phyloP scores from a whole-genome alignment of 2,113 vertebrate species.

The Scophthalmus maximus region DNA sequence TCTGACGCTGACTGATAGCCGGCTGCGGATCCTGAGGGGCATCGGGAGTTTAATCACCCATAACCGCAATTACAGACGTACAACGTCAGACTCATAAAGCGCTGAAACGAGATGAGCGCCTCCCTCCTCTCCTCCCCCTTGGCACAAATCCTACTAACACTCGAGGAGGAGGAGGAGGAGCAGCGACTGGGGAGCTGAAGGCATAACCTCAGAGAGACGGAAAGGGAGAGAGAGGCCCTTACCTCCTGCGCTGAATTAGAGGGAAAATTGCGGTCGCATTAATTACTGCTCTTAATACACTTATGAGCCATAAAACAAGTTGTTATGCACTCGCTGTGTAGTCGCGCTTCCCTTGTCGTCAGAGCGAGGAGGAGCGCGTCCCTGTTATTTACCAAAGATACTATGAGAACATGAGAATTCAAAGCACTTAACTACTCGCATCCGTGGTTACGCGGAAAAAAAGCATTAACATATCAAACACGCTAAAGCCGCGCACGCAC shows the following conservation, averaged over 20 bases:
- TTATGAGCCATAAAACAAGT: slow-evolving; percentile 65
- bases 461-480: slow-evolving; percentile 76
- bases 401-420: slow-evolving; percentile 44
- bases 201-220: slow-evolving; percentile 51
- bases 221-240: slow-evolving; percentile 17
- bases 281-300: slow-evolving; percentile 75
- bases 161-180: slow-evolving; percentile 70
- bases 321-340: slow-evolving; percentile 48
- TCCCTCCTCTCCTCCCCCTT: slow-evolving; percentile 66
- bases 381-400: slow-evolving; percentile 35
- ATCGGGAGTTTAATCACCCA: slow-evolving; percentile 88
- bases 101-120: slow-evolving; percentile 84
- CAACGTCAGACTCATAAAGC: slow-evolving; percentile 85
- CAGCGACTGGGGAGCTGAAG: slow-evolving; percentile 59
- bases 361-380: slow-evolving; percentile 49
- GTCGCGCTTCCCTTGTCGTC: slow-evolving; percentile 42
- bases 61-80: slow-evolving; percentile 85
- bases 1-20: slow-evolving; percentile 79
- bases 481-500: slow-evolving; percentile 40
- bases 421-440: slow-evolving; percentile 43
- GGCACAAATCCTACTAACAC: slow-evolving; percentile 81
- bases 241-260: slow-evolving; percentile 57
- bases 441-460: slow-evolving; percentile 36
- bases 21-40: slow-evolving; percentile 81
- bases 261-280: slow-evolving; percentile 53